These are phyloP conservation scores for Platypus cylindrus DNA, from an alignment of 2,888 invertebrate species.

Conservation along the genomic window DNA sequence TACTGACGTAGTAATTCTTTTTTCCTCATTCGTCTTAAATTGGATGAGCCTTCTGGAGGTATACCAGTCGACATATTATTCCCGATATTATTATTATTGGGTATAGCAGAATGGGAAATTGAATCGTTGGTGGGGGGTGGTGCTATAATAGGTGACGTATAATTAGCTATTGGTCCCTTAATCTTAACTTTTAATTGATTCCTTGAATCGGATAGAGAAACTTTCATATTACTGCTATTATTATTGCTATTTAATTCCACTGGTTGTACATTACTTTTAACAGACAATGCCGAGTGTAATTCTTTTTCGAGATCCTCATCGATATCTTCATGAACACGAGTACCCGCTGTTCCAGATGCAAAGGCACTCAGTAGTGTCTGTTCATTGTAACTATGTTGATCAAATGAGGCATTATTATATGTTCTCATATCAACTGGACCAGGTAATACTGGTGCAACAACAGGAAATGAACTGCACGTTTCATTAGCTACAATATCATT, in stretches of 20 bases:
- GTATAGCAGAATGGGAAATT: slow-evolving; percentile 36
- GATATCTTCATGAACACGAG: slow-evolving; percentile 53
- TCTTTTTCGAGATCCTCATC: slow-evolving; percentile 72
- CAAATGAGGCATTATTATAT: slow-evolving; percentile 54
- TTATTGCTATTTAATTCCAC: slow-evolving; percentile 35
- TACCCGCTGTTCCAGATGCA: slow-evolving; percentile 55
- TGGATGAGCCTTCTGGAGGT: slow-evolving; percentile 46
- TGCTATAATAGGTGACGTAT: slow-evolving; percentile 46
- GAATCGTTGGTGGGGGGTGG: slow-evolving; percentile 41
- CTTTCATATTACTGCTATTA: slow-evolving; percentile 36
- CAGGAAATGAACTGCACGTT: slow-evolving; percentile 37
- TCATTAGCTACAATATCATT: slow-evolving; percentile 19
- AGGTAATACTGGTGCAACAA: slow-evolving; percentile 62
- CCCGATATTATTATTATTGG: slow-evolving; percentile 32
- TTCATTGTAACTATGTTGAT: slow-evolving; percentile 46
- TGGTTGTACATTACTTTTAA: slow-evolving; percentile 37
- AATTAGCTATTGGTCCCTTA: slow-evolving; percentile 77
- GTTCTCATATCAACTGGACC: slow-evolving; percentile 86
- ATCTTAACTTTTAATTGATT: slow-evolving; percentile 85
- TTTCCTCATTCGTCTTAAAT: slow-evolving; percentile 75
- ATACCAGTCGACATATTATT: slow-evolving; percentile 6
- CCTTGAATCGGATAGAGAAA: slow-evolving; percentile 64
- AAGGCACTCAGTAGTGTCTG: slow-evolving; percentile 54
- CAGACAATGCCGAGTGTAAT: slow-evolving; percentile 53
- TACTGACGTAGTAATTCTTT: slow-evolving; percentile 76